Evolutionary conservation across 2,888 invertebrate species (phyloP).

Genomic region (Agonopterix alstromeriana): DNA sequence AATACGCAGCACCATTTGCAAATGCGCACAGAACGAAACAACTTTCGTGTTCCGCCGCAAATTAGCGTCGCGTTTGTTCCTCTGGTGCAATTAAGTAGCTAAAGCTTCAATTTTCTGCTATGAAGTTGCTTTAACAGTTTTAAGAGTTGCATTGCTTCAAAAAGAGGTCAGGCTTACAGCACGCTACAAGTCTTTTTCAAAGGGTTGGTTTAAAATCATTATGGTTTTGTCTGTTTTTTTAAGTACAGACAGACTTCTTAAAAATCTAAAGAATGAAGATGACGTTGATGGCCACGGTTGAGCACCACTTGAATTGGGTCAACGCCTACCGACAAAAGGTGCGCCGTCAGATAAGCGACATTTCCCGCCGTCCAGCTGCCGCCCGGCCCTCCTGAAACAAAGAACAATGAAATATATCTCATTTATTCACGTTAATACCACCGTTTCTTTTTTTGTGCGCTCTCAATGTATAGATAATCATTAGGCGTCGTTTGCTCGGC

Average conservation of each 20-base stretch:
- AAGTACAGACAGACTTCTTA: neutral
- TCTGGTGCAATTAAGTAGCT: slow-evolving; percentile 33
- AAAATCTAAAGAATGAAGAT: slow-evolving; percentile 31
- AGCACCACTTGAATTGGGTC: slow-evolving; percentile 68
- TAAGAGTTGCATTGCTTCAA: neutral
- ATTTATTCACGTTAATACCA: slow-evolving; percentile 55
- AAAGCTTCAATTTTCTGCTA: slow-evolving; percentile 22
- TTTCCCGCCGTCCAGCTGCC: slow-evolving; percentile 65
- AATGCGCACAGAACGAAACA: slow-evolving; percentile 47
- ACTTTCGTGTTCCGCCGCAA: slow-evolving; percentile 44
- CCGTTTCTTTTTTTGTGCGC: slow-evolving; percentile 41
- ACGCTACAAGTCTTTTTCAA: neutral
- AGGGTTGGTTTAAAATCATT: neutral
- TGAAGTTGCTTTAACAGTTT: slow-evolving; percentile 7
- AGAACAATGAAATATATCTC: slow-evolving; percentile 63
- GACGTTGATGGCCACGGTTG: slow-evolving; percentile 49
- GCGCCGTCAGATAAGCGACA: slow-evolving; percentile 69
- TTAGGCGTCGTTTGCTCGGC: slow-evolving; percentile 60
- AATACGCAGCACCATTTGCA: slow-evolving; percentile 60
- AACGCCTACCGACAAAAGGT: slow-evolving; percentile 72
- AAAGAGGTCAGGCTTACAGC: slow-evolving; percentile 1
- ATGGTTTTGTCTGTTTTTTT: neutral
- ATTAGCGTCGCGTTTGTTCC: slow-evolving; percentile 41
- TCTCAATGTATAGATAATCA: slow-evolving; percentile 64
- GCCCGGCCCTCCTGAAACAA: slow-evolving; percentile 57